Evolutionary conservation across 64 coral and sea anemone species (phyloP), one percentile per base, ranked within the genome.

Genomic region (Hydrozoanthus tunicans): DNA sequence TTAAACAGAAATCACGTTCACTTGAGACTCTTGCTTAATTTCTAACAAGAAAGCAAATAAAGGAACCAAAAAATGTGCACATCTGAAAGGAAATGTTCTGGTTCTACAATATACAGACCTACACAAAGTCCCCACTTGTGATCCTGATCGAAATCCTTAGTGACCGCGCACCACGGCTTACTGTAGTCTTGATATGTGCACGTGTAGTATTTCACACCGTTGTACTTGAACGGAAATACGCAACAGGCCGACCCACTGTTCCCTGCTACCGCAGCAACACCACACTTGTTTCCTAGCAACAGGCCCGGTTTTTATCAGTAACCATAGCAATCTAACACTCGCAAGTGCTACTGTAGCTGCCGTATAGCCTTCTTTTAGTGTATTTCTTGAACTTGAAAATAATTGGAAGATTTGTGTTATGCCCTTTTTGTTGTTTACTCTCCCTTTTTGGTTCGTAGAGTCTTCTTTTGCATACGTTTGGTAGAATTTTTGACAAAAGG

Each of bases 111-210:
- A 5, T 5, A 78, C 79, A 52, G 66, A 99, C 97, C 97, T 83
- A 99, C 79, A 80, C 97, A 99, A 0, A 88, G 74, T n/a, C 97
- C 97, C 97, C 97, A 99, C 10, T 93, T 77, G 60, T 85, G 83
- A 73, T 99, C 94, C 62, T 91, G 90, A 59, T 99, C 97, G 68
- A 77, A 99, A 15, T 99, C 70, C 1, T 64, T 90, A 9, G 86
- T 92, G 9, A 99, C 80, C 0, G 94, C 78, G 70, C 97, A 99
- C 97, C 97, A 99, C 56, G 97, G 92, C 59, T 96, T 83, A 9
- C 77, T 56, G 27, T 82, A 71, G 62, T 96, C 82, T 62, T 89
- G 59, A 51, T 93, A 95, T 4, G 97, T 99, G 62, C 97, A 99
- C 5, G 97, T 99, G 74, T 91, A 99, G 53, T 99, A 95, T 52